Evolutionary conservation across 2,797 vertebrate genomes (phyloP).

Genomic region (Sebastes diploproa): DNA sequence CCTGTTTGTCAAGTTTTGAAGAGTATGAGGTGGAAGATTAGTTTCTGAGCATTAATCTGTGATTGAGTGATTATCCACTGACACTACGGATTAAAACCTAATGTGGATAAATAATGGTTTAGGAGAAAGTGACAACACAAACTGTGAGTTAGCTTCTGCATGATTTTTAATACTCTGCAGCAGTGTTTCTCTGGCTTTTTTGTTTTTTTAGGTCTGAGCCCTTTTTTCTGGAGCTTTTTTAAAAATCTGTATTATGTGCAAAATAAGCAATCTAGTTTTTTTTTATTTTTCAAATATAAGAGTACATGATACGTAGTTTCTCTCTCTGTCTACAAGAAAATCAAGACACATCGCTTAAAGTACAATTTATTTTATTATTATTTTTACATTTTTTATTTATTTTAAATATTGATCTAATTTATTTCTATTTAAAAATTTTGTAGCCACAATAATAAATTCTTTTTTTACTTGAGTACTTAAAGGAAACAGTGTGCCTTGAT

Average conservation of each 20-base stretch:
- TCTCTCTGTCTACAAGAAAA: neutral
- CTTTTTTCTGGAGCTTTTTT: neutral
- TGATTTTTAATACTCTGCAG: neutral
- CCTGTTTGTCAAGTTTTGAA: conserved; percentile 2
- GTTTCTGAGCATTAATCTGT: neutral
- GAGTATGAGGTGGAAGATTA: conserved; percentile 10
- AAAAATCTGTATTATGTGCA: neutral
- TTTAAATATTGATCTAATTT: too few species aligned
- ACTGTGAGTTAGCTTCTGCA: neutral
- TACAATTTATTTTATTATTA: neutral
- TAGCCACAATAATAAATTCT: neutral
- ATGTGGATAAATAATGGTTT: neutral
- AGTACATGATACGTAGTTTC: neutral
- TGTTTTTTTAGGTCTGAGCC: neutral
- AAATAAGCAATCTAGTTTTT: neutral
- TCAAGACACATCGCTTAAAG: neutral
- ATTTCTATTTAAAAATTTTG: too few species aligned
- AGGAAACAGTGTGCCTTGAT: neutral
- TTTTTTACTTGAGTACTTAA: neutral
- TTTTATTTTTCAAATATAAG: neutral
- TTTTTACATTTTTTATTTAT: too few species aligned
- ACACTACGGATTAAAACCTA: neutral
- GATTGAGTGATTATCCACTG: conserved; percentile 8
- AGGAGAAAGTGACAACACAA: neutral
- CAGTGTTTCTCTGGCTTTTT: neutral